Evolutionary conservation across 2,888 invertebrate species (phyloP).

Genomic region (Drosophila prolongata): DNA sequence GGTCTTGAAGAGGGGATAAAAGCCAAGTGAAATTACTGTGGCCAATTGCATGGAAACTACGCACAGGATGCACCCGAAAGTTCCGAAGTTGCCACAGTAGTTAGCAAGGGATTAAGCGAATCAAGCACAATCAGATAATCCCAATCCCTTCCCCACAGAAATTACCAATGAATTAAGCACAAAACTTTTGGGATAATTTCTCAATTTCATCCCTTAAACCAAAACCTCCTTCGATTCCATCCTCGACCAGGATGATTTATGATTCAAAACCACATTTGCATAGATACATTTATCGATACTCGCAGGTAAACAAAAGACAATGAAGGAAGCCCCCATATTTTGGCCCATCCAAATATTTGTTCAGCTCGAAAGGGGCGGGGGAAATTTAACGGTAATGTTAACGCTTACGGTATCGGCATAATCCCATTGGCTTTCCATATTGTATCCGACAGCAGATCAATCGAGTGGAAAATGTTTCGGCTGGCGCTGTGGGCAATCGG

Average conservation of each 20-base stretch:
- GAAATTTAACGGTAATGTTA: constrained; percentile 12
- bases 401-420: constrained; percentile 17
- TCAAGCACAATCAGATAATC: constrained; percentile 48
- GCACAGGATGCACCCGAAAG: constrained; percentile 60
- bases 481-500: constrained; percentile 25
- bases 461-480: constrained; percentile 38
- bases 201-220: neutral
- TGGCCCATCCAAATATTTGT: constrained; percentile 26
- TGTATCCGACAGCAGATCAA: constrained; percentile 42
- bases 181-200: constrained; percentile 36
- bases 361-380: neutral
- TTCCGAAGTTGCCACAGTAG: constrained; percentile 69
- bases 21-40: constrained; percentile 64
- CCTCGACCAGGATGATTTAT: constrained; percentile 30
- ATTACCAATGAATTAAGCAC: constrained; percentile 41
- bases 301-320: constrained; percentile 31
- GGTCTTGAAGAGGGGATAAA: neutral
- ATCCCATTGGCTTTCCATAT: constrained; percentile 37
- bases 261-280: constrained; percentile 37
- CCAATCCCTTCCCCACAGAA: constrained; percentile 6
- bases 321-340: neutral
- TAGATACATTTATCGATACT: constrained; percentile 36
- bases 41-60: constrained; percentile 74
- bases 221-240: neutral
- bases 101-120: constrained; percentile 58